Conservation (phyloP, 1,140 invertebrate species). For the Uloborus diversus region DNA sequence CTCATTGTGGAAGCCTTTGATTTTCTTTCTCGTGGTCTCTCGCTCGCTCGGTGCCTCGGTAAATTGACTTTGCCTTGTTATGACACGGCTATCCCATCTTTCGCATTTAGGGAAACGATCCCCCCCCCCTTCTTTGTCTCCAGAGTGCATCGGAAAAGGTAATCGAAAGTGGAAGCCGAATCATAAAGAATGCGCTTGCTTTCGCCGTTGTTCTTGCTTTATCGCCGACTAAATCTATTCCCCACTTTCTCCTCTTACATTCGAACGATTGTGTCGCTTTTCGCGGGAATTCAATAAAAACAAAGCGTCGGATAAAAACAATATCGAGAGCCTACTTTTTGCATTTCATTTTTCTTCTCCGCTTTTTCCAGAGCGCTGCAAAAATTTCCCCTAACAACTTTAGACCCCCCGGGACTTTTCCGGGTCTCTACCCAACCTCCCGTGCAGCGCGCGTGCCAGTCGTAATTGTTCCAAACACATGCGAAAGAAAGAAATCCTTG, state of each 20-base stretch:
- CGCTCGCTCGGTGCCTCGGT: slow-evolving; percentile 21
- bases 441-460: neutral
- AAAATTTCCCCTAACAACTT: slow-evolving; percentile 43
- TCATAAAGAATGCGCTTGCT: neutral
- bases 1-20: slow-evolving; percentile 50
- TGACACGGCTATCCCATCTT: slow-evolving; percentile 41
- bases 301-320: slow-evolving; percentile 50
- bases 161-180: slow-evolving; percentile 44
- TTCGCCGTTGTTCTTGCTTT: neutral
- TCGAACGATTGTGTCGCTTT: neutral
- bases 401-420: slow-evolving; percentile 32
- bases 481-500: neutral
- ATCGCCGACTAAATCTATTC: slow-evolving; percentile 5
- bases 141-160: slow-evolving; percentile 39
- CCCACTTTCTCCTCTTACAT: slow-evolving; percentile 5
- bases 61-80: slow-evolving; percentile 55
- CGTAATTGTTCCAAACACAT: slow-evolving; percentile 33
- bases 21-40: slow-evolving; percentile 44
- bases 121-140: slow-evolving; percentile 25
- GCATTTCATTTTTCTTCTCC: neutral
- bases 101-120: neutral
- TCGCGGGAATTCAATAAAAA: slow-evolving; percentile 44
- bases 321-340: neutral
- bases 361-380: neutral
- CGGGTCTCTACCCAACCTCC: slow-evolving; percentile 29